Base-by-base conservation (phyloP, 2,888 invertebrate genomes). In the Ophion slaviceki region DNA sequence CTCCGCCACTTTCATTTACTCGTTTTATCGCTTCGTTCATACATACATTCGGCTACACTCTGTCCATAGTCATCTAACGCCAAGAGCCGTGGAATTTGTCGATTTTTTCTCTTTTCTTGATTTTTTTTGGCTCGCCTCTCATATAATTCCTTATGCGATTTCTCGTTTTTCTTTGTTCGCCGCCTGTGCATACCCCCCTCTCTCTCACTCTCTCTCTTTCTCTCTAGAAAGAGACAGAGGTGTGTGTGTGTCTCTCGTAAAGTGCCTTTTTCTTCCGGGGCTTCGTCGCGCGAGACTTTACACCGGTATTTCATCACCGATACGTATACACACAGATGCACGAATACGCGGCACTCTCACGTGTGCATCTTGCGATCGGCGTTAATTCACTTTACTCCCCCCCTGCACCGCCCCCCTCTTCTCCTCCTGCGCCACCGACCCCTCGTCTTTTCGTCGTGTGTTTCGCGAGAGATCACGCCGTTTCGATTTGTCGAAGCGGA, bases 401-500 rank as follows among this genome's bases (percentile, higher is more conserved):
- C 24, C 24, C 24, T 24, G 1, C 24, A 1, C 40, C 32, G 7
- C 8, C 36, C 57, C n/a, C 10, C 32, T 10, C 11, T 17, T 24
- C 59, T 24, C 17, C 11, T 14, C 11, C 10, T 32, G 32, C 14
- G 11, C 66, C 10, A 7, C 66, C 7, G 0, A 32, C 32, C 45
- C 47, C n/a, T 24, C 28, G 32, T 11, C 62, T 47, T 24, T 77
- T 40, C 67, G 62, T 62, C 81, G 28, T 67, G 74, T 57, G 74
- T 75, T 67, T 59, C 70, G 74, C 32, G 81, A 68, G 77, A 77
- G 74, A 78, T 79, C 81, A 59, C 62, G 64, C 74, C 75, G 59
- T 62, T 82, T 79, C 75, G 81, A 79, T 75, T 85, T 75, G 75
- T 75, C 82, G 75, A 71, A 82, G 85, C 85, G 85, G 85, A 85